These are phyloP conservation scores for Mylabris phalerata DNA, from an alignment of 1,140 invertebrate species.

Conservation along the genomic window DNA sequence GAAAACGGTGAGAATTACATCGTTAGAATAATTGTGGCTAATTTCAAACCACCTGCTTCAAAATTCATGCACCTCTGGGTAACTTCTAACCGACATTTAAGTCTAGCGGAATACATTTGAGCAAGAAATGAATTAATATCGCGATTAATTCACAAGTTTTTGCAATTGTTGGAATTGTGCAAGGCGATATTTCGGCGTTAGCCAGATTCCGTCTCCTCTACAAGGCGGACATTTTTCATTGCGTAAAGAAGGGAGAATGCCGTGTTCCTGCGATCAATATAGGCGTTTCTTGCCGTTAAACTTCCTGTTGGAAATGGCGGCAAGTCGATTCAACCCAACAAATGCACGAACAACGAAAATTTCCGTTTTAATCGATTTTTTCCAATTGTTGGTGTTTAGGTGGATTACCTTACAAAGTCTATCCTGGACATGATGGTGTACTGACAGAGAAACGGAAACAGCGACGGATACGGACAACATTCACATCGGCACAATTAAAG, in stretches of 20 bases:
- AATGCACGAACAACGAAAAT: too few relatives aligned
- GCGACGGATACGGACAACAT: conserved; percentile 90
- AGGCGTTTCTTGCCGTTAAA: conserved; percentile 30
- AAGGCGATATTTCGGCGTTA: conserved; percentile 10
- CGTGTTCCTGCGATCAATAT: conserved; percentile 29
- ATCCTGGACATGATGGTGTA: conserved; percentile 73
- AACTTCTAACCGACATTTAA: conserved; percentile 18
- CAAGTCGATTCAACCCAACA: neutral
- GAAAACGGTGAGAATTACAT: too few relatives aligned
- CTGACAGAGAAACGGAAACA: conserved; percentile 88
- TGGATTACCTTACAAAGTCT: conserved; percentile 81
- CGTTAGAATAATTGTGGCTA: conserved; percentile 8
- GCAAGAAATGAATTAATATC: neutral
- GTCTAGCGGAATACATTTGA: conserved; percentile 9
- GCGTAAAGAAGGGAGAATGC: conserved; percentile 24
- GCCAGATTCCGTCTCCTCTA: conserved; percentile 12
- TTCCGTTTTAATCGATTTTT: too few relatives aligned
- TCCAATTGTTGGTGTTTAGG: conserved; percentile 46
- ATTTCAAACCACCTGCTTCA: conserved; percentile 18
- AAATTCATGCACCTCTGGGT: conserved; percentile 21
- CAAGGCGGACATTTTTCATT: conserved; percentile 35
- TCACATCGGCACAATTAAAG: conserved; percentile 93
- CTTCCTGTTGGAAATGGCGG: conserved; percentile 23
- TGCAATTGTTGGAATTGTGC: too few relatives aligned
- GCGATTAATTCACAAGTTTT: too few relatives aligned